These are phyloP conservation scores for Linyphia triangularis DNA, from an alignment of 2,888 invertebrate species.

Conservation along the genomic window DNA sequence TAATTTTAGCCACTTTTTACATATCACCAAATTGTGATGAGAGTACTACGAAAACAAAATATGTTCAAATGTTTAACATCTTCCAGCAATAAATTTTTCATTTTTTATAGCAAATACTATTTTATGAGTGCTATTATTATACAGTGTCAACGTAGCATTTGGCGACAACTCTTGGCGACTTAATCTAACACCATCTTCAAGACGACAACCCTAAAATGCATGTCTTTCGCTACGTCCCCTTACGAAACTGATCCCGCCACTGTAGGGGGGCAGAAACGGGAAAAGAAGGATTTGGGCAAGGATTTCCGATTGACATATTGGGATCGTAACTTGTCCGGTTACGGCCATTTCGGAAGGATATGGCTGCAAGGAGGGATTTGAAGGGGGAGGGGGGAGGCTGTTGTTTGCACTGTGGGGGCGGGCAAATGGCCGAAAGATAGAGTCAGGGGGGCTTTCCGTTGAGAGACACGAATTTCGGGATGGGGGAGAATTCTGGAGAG, in stretches of 20 bases:
- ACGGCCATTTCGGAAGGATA: slow-evolving; percentile 54
- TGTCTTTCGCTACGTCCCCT: slow-evolving; percentile 59
- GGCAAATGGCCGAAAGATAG: slow-evolving; percentile 69
- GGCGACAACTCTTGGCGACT: slow-evolving; percentile 19
- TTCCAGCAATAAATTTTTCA: neutral
- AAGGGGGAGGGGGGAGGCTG: neutral
- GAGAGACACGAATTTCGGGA: slow-evolving; percentile 36
- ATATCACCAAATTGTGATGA: too few species aligned
- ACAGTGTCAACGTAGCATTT: too few species aligned
- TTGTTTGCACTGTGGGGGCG: slow-evolving; percentile 1
- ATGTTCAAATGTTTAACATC: too few species aligned
- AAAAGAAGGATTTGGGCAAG: slow-evolving; percentile 71
- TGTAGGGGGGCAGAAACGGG: slow-evolving; percentile 55
- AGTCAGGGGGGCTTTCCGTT: slow-evolving; percentile 58
- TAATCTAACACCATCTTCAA: neutral
- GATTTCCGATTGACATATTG: slow-evolving; percentile 75
- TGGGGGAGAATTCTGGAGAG: slow-evolving; percentile 13
- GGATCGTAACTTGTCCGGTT: slow-evolving; percentile 74
- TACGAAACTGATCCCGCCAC: slow-evolving; percentile 57
- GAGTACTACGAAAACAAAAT: too few species aligned
- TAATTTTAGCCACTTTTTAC: too few species aligned
- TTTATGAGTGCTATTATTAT: too few species aligned
- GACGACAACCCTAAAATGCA: slow-evolving; percentile 66
- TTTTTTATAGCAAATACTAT: too few species aligned
- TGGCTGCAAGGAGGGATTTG: neutral